Percentiles rank a stretch among this genome's conserved stretches.
Evolutionary conservation across 1,140 invertebrate genomes (phyloP).

Genomic region (Pentalonia nigronervosa): DNA sequence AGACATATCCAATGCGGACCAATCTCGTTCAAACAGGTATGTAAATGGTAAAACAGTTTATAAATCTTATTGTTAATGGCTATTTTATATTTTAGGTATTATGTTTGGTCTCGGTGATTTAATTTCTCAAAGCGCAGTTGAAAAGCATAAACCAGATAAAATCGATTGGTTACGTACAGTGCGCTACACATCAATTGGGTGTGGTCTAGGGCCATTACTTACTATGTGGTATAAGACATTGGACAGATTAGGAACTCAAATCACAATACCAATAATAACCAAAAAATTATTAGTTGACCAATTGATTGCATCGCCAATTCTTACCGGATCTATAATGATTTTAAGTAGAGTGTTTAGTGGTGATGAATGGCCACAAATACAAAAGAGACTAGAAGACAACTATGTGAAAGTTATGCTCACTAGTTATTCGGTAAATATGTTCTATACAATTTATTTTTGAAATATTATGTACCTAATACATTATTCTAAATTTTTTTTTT

Average conservation of each 20-base stretch:
- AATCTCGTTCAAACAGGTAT: constrained; percentile 48
- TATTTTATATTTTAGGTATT: constrained; percentile 64
- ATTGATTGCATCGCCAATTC: constrained; percentile 72
- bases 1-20: constrained; percentile 25
- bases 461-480: background rate
- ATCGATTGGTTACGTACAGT: constrained; percentile 66
- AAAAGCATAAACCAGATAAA: constrained; percentile 65
- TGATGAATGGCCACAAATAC: constrained; percentile 67
- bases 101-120: constrained; percentile 70
- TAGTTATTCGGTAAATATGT: constrained; percentile 73
- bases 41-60: background rate
- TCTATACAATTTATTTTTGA: background rate
- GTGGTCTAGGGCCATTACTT: constrained; percentile 71
- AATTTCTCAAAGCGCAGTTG: constrained; percentile 68
- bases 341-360: constrained; percentile 71
- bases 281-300: constrained; percentile 84
- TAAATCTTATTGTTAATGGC: background rate
- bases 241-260: constrained; percentile 69
- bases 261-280: constrained; percentile 67
- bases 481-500: constrained; percentile 52
- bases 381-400: constrained; percentile 69
- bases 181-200: constrained; percentile 67
- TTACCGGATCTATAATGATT: constrained; percentile 70
- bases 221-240: constrained; percentile 75
- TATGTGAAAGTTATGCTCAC: constrained; percentile 75